phyloP scores from a whole-genome alignment of 2,888 invertebrate species.

The Deilephila porcellus region DNA sequence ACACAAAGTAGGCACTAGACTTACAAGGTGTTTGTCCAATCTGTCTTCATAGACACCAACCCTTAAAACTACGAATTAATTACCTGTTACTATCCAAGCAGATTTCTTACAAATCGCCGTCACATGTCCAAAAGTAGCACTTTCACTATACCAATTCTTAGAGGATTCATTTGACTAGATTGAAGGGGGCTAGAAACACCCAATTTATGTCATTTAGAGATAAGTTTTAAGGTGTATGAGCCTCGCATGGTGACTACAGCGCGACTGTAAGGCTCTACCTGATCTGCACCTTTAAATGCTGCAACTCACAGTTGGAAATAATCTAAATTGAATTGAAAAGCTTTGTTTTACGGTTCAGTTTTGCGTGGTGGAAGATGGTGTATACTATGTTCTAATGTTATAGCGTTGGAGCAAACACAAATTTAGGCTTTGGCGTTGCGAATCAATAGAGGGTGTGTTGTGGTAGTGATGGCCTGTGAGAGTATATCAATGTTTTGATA shows the following conservation, averaged over 20 bases:
- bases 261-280: neutral
- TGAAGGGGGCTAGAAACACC: neutral
- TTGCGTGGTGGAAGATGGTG: slow-evolving; percentile 5
- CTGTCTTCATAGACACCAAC: neutral
- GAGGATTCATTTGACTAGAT: neutral
- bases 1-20: too few species aligned
- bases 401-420: slow-evolving; percentile 59
- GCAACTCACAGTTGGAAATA: neutral
- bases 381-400: slow-evolving; percentile 13
- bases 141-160: neutral
- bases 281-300: neutral
- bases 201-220: neutral
- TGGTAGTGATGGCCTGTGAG: slow-evolving; percentile 50
- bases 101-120: neutral
- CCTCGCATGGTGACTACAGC: slow-evolving; percentile 3
- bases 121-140: neutral
- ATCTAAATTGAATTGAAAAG: neutral
- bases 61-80: neutral
- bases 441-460: slow-evolving; percentile 74
- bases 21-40: too few species aligned
- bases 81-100: slow-evolving; percentile 3
- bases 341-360: slow-evolving; percentile 16
- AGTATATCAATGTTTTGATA: slow-evolving; percentile 19
- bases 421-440: slow-evolving; percentile 69
- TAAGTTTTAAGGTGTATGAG: neutral